Evolutionary conservation across 2,888 invertebrate species (phyloP), one percentile per base, ranked within the genome.

Genomic region (Apocheima hispidaria): DNA sequence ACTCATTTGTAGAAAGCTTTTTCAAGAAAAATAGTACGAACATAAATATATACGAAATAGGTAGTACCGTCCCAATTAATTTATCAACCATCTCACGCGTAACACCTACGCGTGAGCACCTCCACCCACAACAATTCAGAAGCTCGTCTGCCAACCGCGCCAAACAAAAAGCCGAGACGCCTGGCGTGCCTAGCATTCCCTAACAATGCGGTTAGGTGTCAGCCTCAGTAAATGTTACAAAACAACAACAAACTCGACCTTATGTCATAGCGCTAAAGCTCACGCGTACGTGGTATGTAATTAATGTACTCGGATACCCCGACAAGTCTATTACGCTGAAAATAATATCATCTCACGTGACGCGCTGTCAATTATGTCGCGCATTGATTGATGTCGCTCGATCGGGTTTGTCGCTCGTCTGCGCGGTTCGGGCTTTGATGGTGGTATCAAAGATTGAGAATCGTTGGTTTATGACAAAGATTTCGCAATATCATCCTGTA

Each of bases 251-350:
- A 61, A 57, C n/a, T 36, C 56, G 44, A 60, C 26, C 38, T 21
- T 30, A 60, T 53, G 44, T 49, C 64, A 54, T 26, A 21, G 44
- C 23, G 53, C 4, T 38, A 60, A 56, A 57, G 46, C 65, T 35
- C 54, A 46, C 14, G 41, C 54, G 46, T 30, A 38, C 62, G 67
- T 61, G 67, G 64, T 71, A 77, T 77, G 74, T 84, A 83, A 86
- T 86, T 84, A 85, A 86, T 84, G 78, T 82, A 78, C 79, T 75
- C 77, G 74, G 77, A 72, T 76, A 73, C 73, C 73, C 73, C 73
- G 82, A 83, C 82, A 82, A 83, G 82, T 86, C 82, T 86, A 83
- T 86, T 85, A 84, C 80, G 75, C 66, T 71, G 79, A 78, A 83
- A 83, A 84, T 81, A 84, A 83, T 84, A 79, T 82, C 78, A 78